phyloP scores from a whole-genome alignment of 2,888 invertebrate species.

The Phasia obesa region DNA sequence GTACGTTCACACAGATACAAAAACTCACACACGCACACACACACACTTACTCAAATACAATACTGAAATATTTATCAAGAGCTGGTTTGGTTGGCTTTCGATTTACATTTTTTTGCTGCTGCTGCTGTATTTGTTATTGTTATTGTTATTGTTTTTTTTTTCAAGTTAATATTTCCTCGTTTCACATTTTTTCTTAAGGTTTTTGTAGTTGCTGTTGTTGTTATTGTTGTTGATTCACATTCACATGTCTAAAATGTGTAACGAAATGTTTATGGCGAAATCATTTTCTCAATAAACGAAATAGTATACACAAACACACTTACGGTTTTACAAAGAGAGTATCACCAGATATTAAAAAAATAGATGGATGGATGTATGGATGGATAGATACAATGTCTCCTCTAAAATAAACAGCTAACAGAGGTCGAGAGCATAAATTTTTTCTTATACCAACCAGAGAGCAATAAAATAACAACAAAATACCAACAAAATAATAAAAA shows the following conservation, averaged over 20 bases:
- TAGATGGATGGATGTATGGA: too few species aligned
- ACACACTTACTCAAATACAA: slow-evolving; percentile 4
- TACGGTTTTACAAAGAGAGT: neutral
- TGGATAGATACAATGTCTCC: slow-evolving; percentile 17
- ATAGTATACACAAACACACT: slow-evolving; percentile 14
- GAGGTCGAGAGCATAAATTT: slow-evolving; percentile 54
- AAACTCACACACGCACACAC: slow-evolving; percentile 14
- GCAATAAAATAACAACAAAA: neutral
- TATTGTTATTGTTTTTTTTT: slow-evolving; percentile 45
- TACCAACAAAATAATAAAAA: neutral
- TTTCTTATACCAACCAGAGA: slow-evolving; percentile 5
- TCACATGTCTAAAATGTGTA: slow-evolving; percentile 68
- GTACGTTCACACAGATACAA: neutral
- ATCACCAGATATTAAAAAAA: slow-evolving; percentile 12
- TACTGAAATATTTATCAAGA: slow-evolving; percentile 54
- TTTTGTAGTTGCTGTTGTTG: slow-evolving; percentile 35
- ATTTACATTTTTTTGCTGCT: slow-evolving; percentile 59
- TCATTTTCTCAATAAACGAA: slow-evolving; percentile 53
- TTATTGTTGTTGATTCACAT: slow-evolving; percentile 59
- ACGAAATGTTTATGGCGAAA: slow-evolving; percentile 71
- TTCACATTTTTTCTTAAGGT: slow-evolving; percentile 68
- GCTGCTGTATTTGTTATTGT: slow-evolving; percentile 23
- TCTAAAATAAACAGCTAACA: slow-evolving; percentile 59
- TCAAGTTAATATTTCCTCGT: slow-evolving; percentile 68
- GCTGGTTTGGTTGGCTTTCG: slow-evolving; percentile 70